These are phyloP conservation scores for Drosophila parabipectinata DNA, from an alignment of 1,140 invertebrate species.

Conservation along the genomic window DNA sequence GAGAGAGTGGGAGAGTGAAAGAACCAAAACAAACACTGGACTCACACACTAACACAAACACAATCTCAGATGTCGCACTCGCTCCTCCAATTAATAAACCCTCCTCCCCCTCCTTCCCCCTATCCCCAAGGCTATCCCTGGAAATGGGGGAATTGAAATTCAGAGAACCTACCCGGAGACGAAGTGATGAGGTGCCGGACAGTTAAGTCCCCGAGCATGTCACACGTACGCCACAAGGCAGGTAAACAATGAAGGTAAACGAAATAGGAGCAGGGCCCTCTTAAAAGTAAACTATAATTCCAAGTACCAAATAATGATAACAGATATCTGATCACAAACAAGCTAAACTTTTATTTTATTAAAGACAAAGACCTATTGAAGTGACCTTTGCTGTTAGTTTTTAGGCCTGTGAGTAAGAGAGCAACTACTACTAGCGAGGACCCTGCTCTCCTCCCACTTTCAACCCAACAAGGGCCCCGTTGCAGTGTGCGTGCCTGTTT, in stretches of 20 bases:
- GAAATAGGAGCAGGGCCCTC: background rate
- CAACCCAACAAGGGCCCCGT: conserved; percentile 3
- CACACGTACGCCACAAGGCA: background rate
- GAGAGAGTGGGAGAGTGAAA: background rate
- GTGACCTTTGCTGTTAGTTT: conserved; percentile 16
- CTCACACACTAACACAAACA: conserved; percentile 16
- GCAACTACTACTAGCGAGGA: conserved; percentile 9
- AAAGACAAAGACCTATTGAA: too few relatives aligned
- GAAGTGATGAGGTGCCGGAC: conserved; percentile 4
- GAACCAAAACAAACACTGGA: conserved; percentile 50
- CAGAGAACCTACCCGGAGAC: conserved; percentile 13
- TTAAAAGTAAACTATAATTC: too few relatives aligned
- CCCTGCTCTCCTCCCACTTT: background rate
- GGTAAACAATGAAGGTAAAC: conserved; percentile 11
- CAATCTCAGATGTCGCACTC: background rate
- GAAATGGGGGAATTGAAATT: conserved; percentile 42
- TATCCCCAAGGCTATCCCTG: too few relatives aligned
- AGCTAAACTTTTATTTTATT: too few relatives aligned
- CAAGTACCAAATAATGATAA: too few relatives aligned
- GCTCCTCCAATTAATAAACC: too few relatives aligned
- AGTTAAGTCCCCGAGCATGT: background rate
- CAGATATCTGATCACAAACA: too few relatives aligned
- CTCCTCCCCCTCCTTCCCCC: too few relatives aligned
- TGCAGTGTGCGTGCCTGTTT: conserved; percentile 41
- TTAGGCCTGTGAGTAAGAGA: conserved; percentile 3